Base-by-base conservation (phyloP, 2,888 invertebrate species). In the Leptopilina drosophilae region DNA sequence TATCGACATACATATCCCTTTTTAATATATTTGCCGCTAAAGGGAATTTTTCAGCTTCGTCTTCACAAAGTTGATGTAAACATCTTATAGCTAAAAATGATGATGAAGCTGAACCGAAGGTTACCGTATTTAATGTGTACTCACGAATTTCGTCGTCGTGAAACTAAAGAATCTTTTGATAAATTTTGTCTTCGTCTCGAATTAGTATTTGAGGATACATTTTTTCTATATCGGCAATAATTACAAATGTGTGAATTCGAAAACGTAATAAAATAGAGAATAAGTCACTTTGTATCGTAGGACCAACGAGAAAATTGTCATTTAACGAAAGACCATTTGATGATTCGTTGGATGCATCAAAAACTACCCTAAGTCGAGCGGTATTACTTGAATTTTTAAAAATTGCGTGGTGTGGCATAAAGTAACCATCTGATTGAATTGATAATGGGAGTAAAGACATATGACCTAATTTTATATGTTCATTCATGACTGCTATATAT, bases 191-290 rank as follows among this genome's bases (percentile, higher is more conserved):
- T 42, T 42, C 42, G 42, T 42, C 42, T 7, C 42, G 5, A 42
- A 42, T 42, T 7, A 42, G 7, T 6, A 42, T 42, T 42, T 42
- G 42, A 42, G 42, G 59, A 14, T 59, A 84, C 59, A 59, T 59
- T n/a, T 59, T 59, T 49, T 78, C 77, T 6, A 82, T 82, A 26
- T 84, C 82, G 0, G 80, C 84, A 2, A 79, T 79, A 1, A 82
- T 33, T 0, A 76, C 79, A 33, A 62, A 81, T 11, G 26, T 65
- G 46, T 78, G 69, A 5, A 40, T 40, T 20, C 82, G 15, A 46
- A 83, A 83, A 7, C 80, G 46, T 1, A 79, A 0, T 7, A 83
- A 59, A 64, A 77, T 62, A 14, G 20, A 59, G n/a, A 81, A 79
- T 20, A 81, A 53, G 42, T 79, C 69, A 4, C 20, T 15, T 73